Percentiles rank a stretch among this genome's conserved stretches.
Conservation (phyloP, 2,113 vertebrate species). For the Raja brachyura region DNA sequence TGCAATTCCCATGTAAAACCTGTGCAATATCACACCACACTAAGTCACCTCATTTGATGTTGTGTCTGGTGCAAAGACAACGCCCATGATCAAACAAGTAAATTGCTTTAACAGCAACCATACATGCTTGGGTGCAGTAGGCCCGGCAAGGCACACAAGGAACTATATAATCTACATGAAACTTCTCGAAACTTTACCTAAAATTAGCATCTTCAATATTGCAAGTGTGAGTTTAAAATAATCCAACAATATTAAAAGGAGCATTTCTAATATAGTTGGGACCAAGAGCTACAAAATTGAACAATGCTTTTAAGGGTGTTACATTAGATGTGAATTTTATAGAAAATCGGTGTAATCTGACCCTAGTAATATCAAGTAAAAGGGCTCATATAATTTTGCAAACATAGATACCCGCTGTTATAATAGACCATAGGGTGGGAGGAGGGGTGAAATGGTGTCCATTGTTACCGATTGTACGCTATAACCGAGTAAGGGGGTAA, state of each 20-base stretch:
- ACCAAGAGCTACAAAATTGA: background rate
- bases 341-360: background rate
- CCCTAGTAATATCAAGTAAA: background rate
- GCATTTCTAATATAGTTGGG: background rate
- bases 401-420: background rate
- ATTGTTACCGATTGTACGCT: too few species aligned
- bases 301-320: background rate
- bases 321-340: background rate
- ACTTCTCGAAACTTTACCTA: background rate
- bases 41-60: background rate
- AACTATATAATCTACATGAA: background rate
- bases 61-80: background rate
- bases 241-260: background rate
- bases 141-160: background rate
- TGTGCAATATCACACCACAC: background rate
- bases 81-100: background rate
- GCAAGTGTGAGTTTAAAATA: background rate
- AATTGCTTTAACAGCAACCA: too few species aligned
- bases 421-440: too few species aligned
- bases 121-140: background rate
- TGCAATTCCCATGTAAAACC: background rate
- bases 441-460: too few species aligned
- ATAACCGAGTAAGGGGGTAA: too few species aligned
- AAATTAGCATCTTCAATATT: background rate
- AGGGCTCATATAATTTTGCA: background rate